Evolutionary conservation across 2,888 invertebrate genomes (phyloP).

Genomic region (Branchellion lobata): DNA sequence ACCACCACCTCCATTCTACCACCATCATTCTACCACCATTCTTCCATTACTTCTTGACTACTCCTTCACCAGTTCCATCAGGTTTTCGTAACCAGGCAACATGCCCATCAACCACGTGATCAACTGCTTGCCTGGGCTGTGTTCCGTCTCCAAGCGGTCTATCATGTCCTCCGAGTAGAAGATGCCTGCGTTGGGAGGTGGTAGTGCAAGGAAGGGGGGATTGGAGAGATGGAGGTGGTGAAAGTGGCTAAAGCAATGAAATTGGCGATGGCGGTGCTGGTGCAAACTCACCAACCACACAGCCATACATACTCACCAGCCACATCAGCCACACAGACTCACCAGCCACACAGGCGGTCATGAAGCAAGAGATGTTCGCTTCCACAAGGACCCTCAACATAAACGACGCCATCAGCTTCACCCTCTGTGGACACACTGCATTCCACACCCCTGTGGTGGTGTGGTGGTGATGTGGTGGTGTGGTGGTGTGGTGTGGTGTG

Average conservation of each 20-base stretch:
- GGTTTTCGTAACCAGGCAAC: conserved; percentile 47
- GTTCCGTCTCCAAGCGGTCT: conserved; percentile 4
- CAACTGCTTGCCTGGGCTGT: conserved; percentile 36
- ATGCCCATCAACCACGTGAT: conserved; percentile 45
- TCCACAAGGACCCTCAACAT: conserved; percentile 51
- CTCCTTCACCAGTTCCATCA: conserved; percentile 44
- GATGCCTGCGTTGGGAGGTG: conserved; percentile 32
- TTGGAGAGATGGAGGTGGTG: neutral
- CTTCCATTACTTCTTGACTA: no score
- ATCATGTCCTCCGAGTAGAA: conserved; percentile 47
- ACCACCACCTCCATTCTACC: no score
- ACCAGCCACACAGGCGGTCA: conserved; percentile 53
- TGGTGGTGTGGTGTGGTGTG: no score
- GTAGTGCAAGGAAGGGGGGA: no score
- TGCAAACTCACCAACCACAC: no score
- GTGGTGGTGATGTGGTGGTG: conserved; percentile 45
- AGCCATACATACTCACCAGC: neutral
- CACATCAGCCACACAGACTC: neutral
- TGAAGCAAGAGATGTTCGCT: conserved; percentile 53
- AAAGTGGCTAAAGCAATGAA: no score
- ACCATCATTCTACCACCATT: no score
- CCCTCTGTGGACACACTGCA: conserved; percentile 50
- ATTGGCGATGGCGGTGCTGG: neutral
- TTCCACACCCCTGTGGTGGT: conserved; percentile 51
- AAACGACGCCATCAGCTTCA: conserved; percentile 49